Evolutionary conservation across 2,797 vertebrate species (phyloP).

Genomic region (Catharus ustulatus): DNA sequence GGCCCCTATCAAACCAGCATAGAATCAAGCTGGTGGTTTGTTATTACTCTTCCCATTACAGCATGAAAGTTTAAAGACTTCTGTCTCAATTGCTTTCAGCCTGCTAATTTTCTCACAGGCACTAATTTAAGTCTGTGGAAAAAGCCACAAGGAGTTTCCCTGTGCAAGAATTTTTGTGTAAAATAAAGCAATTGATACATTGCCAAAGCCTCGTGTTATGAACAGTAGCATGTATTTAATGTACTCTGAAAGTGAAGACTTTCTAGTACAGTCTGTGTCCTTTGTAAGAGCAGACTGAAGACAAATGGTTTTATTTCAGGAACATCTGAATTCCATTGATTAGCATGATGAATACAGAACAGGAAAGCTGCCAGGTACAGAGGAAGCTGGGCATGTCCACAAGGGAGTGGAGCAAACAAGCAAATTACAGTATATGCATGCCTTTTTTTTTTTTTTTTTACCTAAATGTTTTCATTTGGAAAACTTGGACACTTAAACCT

Average conservation of each 20-base stretch:
- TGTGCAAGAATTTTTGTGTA: neutral
- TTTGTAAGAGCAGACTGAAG: neutral
- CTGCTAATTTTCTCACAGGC: constrained; percentile 27
- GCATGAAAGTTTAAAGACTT: neutral
- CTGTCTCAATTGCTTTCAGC: neutral
- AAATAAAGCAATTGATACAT: neutral
- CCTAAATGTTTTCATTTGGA: constrained; percentile 2
- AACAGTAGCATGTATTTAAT: neutral
- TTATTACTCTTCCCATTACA: neutral
- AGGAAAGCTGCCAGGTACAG: constrained; percentile 38
- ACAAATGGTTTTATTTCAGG: constrained; percentile 8
- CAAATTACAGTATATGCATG: neutral
- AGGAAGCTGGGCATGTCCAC: constrained; percentile 46
- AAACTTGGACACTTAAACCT: neutral
- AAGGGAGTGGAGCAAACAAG: constrained; percentile 22
- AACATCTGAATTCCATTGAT: constrained; percentile 55
- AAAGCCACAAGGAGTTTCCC: neutral
- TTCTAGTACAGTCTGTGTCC: neutral
- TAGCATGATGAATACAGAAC: constrained; percentile 4
- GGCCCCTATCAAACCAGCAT: neutral
- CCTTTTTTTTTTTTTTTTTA: neutral
- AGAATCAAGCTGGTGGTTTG: neutral
- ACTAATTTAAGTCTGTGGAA: neutral
- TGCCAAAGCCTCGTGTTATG: neutral
- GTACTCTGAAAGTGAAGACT: neutral